Evolutionary conservation across 1,140 invertebrate genomes (phyloP).

Genomic region (Tribolium madens): DNA sequence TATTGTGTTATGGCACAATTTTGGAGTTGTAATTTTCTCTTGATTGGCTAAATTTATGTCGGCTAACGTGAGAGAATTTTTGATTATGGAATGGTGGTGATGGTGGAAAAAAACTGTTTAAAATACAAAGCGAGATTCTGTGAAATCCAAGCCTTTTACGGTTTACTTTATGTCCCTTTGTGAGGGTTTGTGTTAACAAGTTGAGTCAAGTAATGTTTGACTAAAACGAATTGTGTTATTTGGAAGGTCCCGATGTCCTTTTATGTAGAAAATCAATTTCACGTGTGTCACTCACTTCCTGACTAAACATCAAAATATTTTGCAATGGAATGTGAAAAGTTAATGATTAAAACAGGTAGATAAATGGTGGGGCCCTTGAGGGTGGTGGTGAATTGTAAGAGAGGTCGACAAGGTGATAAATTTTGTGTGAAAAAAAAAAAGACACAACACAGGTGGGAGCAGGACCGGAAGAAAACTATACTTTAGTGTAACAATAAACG

Average conservation of each 20-base stretch:
- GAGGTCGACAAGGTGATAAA: slow-evolving; percentile 36
- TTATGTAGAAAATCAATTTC: slow-evolving; percentile 25
- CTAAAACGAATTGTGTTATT: slow-evolving; percentile 32
- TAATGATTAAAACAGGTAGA: background rate
- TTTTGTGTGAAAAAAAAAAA: slow-evolving; percentile 20
- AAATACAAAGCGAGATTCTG: slow-evolving; percentile 3
- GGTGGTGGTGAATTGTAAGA: background rate
- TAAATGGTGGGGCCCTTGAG: background rate
- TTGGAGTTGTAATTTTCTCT: too few species aligned
- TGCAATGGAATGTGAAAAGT: background rate
- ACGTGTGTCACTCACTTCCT: slow-evolving; percentile 18
- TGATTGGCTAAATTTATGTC: too few species aligned
- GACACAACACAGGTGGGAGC: slow-evolving; percentile 35
- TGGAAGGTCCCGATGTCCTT: slow-evolving; percentile 11
- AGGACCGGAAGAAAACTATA: slow-evolving; percentile 56
- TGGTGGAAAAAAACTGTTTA: background rate
- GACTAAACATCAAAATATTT: slow-evolving; percentile 31
- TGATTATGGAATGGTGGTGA: background rate
- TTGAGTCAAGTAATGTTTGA: slow-evolving; percentile 26
- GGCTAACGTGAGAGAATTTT: background rate
- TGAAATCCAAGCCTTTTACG: slow-evolving; percentile 32
- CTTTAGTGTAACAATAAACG: slow-evolving; percentile 58
- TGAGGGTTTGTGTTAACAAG: slow-evolving; percentile 27
- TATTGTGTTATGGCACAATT: too few species aligned
- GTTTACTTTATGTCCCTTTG: slow-evolving; percentile 27